These are phyloP conservation scores for Paguma larvata DNA, from an alignment of 2,797 vertebrate species.

Conservation along the genomic window DNA sequence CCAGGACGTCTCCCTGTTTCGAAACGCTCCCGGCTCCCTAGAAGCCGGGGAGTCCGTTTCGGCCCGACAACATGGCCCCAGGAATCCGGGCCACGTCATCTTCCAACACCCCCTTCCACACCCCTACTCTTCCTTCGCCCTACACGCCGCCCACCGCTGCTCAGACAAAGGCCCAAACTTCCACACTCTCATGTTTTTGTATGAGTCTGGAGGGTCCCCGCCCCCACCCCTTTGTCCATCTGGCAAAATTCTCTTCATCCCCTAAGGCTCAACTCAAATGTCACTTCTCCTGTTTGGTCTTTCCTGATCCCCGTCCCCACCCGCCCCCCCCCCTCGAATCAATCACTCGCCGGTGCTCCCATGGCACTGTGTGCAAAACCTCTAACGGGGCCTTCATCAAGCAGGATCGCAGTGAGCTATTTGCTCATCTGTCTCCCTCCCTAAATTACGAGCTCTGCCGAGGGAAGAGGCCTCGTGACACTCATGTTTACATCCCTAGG, in stretches of 20 bases:
- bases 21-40: neutral
- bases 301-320: constrained; percentile 60
- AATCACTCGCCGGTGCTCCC: constrained; percentile 74
- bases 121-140: neutral
- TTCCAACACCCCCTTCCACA: neutral
- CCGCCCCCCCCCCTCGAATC: constrained; percentile 66
- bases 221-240: constrained; percentile 76
- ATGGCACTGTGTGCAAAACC: constrained; percentile 54
- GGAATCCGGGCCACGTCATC: neutral
- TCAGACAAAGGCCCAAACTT: constrained; percentile 76
- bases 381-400: constrained; percentile 78
- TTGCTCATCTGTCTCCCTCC: constrained; percentile 77
- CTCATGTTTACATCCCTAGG: constrained; percentile 43
- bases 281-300: constrained; percentile 76
- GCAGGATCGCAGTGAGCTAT: constrained; percentile 72
- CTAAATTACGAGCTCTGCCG: constrained; percentile 76
- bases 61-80: neutral
- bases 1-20: neutral
- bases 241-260: constrained; percentile 82
- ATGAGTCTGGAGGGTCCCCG: constrained; percentile 62
- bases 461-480: constrained; percentile 67
- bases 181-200: constrained; percentile 73
- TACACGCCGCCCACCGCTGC: neutral
- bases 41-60: neutral
- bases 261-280: constrained; percentile 78